Evolutionary conservation across 2,888 invertebrate genomes (phyloP), one percentile per base, ranked within the genome.

Genomic region (Agonopterix arenella): DNA sequence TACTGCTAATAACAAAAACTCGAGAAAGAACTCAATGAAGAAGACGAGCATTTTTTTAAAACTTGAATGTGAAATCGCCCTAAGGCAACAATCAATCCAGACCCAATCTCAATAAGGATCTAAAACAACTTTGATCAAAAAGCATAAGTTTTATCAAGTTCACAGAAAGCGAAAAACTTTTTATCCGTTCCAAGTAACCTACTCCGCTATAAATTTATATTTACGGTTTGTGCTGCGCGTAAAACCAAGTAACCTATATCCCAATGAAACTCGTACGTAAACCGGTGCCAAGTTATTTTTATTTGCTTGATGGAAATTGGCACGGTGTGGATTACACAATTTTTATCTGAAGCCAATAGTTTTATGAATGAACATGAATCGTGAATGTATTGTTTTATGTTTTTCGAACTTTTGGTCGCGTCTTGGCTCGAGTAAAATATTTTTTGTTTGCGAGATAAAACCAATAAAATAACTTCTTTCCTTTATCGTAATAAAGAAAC

Each of bases 151-250:
- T 51, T 47, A 51, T 47, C 37, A 51, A 51, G 36, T 51, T 47
- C 40, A 36, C 18, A 9, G 40, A 16, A 41, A 47, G 40, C 40
- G 47, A 40, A 47, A 49, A 55, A 54, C 49, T 51, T 48, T 49
- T 49, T 47, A 58, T 57, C 57, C 57, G 55, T 53, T 53, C 56
- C 52, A 58, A 63, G 57, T 61, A 59, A 56, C 59, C 59, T 54
- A 58, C 55, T 57, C 60, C 60, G 52, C 56, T 57, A 64, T 64
- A 64, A 64, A 63, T 63, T 59, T 51, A 47, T 51, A 51, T 51
- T 51, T 51, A 51, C 47, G 50, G 36, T 38, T n/a, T 38, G 16
- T 40, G 47, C 40, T 11, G n/a, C 47, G 36, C 44, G 50, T 51
- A 45, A 47, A 47, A 16, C 47, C 28, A 28, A 18, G 42, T 47